These are phyloP conservation scores for Callocephalon fimbriatum DNA, from an alignment of 2,113 vertebrate species.

Conservation along the genomic window DNA sequence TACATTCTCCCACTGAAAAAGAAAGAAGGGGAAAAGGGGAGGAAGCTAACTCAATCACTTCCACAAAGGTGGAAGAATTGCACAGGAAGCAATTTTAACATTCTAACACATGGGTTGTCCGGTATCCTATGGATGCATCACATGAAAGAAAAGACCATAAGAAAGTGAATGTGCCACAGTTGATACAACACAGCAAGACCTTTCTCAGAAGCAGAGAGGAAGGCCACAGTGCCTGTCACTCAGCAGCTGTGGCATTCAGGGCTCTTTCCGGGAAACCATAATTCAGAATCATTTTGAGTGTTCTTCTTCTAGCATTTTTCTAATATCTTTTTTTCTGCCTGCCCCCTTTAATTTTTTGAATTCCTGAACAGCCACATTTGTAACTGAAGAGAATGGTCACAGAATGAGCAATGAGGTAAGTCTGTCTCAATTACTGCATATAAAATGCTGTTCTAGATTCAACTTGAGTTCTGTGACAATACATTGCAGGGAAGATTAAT, in stretches of 20 bases:
- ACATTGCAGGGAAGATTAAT: not conserved
- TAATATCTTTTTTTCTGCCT: not conserved
- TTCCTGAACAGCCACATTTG: not conserved
- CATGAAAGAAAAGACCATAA: not conserved
- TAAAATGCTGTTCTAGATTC: not conserved
- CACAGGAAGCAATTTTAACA: not conserved
- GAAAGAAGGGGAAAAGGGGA: too few relatives aligned
- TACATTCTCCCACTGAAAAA: not conserved
- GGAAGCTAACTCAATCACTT: not conserved
- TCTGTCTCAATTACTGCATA: not conserved
- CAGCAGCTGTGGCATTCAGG: not conserved
- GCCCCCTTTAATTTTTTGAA: not conserved
- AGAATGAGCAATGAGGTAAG: not conserved
- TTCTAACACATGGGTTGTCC: not conserved
- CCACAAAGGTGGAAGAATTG: not conserved
- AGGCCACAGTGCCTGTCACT: not conserved
- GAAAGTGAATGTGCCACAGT: not conserved
- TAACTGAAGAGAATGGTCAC: not conserved
- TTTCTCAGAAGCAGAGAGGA: not conserved
- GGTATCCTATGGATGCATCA: not conserved
- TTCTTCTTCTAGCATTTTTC: not conserved
- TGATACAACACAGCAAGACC: not conserved
- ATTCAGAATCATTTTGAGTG: not conserved
- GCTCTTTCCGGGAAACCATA: not conserved
- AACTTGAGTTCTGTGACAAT: not conserved